phyloP scores from a whole-genome alignment of 2,113 vertebrate genomes.

The Orycteropus afer region DNA sequence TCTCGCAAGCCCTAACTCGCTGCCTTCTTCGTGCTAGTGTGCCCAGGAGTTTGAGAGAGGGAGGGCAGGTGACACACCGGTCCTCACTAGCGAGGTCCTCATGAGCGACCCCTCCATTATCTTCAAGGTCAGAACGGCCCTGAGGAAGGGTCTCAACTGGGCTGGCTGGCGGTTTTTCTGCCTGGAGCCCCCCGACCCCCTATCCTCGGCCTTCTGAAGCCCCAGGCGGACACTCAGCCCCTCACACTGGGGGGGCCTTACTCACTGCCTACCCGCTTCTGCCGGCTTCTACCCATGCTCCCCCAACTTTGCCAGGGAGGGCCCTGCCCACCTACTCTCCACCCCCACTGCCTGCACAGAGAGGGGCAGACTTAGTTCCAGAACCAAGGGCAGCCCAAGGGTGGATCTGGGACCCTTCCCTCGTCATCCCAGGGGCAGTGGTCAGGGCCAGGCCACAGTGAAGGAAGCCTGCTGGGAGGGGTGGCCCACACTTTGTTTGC shows the following conservation, averaged over 20 bases:
- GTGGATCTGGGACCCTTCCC: neutral
- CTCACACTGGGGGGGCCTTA: neutral
- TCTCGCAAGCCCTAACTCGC: conserved; percentile 32
- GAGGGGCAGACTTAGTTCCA: neutral
- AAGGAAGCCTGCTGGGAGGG: neutral
- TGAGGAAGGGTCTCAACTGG: neutral
- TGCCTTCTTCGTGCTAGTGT: neutral
- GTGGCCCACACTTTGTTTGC: conserved; percentile 36
- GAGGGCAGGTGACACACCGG: neutral
- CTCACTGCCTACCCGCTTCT: no score
- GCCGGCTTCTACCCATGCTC: neutral
- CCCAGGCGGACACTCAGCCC: neutral
- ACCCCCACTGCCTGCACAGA: neutral
- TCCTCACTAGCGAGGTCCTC: no score
- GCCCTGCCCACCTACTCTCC: neutral
- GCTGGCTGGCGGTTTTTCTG: neutral
- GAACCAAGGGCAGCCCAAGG: neutral
- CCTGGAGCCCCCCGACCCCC: neutral
- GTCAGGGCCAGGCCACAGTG: neutral
- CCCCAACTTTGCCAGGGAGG: neutral
- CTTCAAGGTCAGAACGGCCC: neutral
- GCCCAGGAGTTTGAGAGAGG: neutral
- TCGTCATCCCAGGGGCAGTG: neutral
- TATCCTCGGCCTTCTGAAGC: no score
- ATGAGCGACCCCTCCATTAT: no score